phyloP scores from a whole-genome alignment of 2,888 invertebrate species.

The Polyommatus iphigenia region DNA sequence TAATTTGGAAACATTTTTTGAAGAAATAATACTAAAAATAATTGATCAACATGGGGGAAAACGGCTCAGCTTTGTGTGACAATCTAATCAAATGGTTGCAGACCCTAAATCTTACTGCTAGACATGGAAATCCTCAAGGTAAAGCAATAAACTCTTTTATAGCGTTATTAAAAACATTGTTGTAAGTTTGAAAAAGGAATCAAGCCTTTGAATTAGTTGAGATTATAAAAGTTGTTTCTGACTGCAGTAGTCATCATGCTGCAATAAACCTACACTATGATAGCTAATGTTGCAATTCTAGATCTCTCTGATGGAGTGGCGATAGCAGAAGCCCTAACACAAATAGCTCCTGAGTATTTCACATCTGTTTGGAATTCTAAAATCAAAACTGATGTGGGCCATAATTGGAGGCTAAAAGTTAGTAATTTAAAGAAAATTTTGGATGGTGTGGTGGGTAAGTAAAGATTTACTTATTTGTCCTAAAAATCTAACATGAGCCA shows the following conservation, averaged over 20 bases:
- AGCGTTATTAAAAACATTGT: not conserved
- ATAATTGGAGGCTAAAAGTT: slow-evolving; percentile 93
- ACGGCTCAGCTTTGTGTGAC: slow-evolving; percentile 77
- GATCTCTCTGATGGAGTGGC: slow-evolving; percentile 95
- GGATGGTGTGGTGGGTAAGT: slow-evolving; percentile 82
- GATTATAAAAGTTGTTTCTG: too few relatives aligned
- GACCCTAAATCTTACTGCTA: slow-evolving; percentile 86
- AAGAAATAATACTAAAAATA: slow-evolving; percentile 36
- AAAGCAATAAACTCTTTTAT: slow-evolving; percentile 41
- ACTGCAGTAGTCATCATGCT: not conserved
- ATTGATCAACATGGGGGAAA: slow-evolving; percentile 60
- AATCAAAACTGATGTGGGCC: slow-evolving; percentile 91
- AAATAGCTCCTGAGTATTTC: slow-evolving; percentile 94
- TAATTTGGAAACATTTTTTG: slow-evolving; percentile 40
- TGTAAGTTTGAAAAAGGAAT: not conserved
- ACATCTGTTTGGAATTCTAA: slow-evolving; percentile 88
- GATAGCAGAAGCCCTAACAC: slow-evolving; percentile 89
- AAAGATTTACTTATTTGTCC: not conserved
- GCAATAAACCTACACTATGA: not conserved
- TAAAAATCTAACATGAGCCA: not conserved
- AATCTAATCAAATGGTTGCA: slow-evolving; percentile 88
- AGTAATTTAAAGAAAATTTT: slow-evolving; percentile 93
- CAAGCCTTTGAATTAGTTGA: not conserved
- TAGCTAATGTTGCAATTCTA: slow-evolving; percentile 34
- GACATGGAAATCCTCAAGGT: slow-evolving; percentile 82